phyloP scores from a whole-genome alignment of 64 coral and sea anemone genomes.

The Pocillopora verrucosa region DNA sequence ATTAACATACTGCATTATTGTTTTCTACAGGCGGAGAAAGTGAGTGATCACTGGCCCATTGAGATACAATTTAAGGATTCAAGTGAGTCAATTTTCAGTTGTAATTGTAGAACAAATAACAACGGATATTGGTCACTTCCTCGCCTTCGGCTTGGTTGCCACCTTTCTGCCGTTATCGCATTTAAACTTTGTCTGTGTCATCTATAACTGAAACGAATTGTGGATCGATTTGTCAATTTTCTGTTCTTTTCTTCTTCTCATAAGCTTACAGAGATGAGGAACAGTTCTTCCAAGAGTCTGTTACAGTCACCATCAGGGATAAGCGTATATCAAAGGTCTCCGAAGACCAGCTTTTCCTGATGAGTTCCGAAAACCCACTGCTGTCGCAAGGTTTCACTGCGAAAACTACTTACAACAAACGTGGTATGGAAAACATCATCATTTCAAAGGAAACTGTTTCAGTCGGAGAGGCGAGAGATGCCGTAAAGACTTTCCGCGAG shows the following conservation, averaged over 20 bases:
- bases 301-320: conserved; percentile 20
- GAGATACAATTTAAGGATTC: conserved; percentile 36
- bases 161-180: no score
- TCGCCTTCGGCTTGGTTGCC: no score
- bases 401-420: conserved; percentile 2
- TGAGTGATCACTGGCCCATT: conserved; percentile 52
- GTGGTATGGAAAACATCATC: not conserved
- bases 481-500: not conserved
- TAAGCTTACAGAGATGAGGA: conserved; percentile 30
- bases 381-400: not conserved
- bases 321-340: not conserved
- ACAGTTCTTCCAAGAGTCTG: not conserved
- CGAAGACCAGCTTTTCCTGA: not conserved
- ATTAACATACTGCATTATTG: not conserved
- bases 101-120: no score
- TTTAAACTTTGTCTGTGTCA: no score
- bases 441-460: conserved; percentile 16
- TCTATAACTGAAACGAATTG: no score
- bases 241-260: not conserved
- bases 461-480: not conserved
- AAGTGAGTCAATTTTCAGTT: conserved; percentile 18
- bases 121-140: no score
- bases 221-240: no score
- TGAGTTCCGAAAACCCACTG: not conserved
- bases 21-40: conserved; percentile 7